A percentile compares a stretch with the other conserved stretches of the same genome.
These are phyloP conservation scores for Empidonax alnorum DNA, from an alignment of 2,113 vertebrate genomes.

Conservation along the genomic window DNA sequence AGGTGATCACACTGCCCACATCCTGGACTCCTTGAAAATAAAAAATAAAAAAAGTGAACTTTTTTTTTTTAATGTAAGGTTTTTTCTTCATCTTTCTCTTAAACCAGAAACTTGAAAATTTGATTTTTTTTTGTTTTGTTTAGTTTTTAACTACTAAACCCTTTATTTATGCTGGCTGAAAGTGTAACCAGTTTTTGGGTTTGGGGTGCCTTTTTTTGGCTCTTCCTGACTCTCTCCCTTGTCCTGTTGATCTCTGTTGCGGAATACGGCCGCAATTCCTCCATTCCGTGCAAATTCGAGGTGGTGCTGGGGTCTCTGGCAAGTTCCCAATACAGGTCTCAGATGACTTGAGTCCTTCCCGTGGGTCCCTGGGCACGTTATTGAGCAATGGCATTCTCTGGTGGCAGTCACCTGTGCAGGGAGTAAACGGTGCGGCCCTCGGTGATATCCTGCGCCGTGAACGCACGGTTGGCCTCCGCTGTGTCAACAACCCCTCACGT, in stretches of 20 bases:
- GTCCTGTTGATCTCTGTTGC: neutral
- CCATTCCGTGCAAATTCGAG: neutral
- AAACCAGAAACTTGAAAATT: neutral
- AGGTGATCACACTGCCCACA: neutral
- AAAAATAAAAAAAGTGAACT: neutral
- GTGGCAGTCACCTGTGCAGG: slow-evolving; percentile 63
- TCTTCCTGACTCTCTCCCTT: neutral
- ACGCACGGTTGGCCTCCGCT: slow-evolving; percentile 51
- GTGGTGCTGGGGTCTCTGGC: slow-evolving; percentile 34
- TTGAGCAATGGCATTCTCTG: slow-evolving; percentile 70
- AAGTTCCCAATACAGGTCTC: slow-evolving; percentile 40
- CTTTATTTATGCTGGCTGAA: neutral
- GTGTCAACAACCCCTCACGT: slow-evolving; percentile 46
- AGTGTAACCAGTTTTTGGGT: neutral
- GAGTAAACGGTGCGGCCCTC: slow-evolving; percentile 52
- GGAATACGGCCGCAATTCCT: neutral
- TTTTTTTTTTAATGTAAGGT: neutral
- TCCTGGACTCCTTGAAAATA: neutral
- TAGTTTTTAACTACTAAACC: neutral
- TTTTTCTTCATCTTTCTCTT: neutral
- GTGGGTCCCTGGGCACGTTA: slow-evolving; percentile 39
- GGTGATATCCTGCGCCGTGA: slow-evolving; percentile 51
- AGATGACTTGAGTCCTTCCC: slow-evolving; percentile 58
- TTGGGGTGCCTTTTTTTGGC: neutral
- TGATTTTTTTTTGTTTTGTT: neutral